Evolutionary conservation across 2,888 invertebrate genomes (phyloP).

Genomic region (Gibbula magus): DNA sequence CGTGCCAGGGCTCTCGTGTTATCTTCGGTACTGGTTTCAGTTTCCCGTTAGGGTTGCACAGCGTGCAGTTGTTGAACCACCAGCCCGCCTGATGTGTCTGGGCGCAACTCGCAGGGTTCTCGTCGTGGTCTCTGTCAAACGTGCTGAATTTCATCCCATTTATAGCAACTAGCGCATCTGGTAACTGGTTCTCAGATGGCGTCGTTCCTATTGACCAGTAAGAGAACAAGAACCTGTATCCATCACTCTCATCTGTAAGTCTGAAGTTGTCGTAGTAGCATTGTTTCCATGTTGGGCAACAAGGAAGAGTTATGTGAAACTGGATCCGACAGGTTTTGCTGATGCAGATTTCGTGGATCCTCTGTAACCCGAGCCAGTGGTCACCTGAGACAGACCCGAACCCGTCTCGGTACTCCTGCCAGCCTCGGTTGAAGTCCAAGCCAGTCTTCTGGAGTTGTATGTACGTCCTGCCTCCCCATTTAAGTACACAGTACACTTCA

Average conservation of each 20-base stretch:
- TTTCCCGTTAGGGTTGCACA: neutral
- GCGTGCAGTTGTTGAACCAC: neutral
- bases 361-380: slow-evolving; percentile 16
- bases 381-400: neutral
- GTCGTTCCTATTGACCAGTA: too few species aligned
- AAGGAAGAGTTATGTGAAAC: neutral
- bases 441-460: neutral
- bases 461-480: neutral
- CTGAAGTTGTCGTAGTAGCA: neutral
- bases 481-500: slow-evolving; percentile 2
- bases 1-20: neutral
- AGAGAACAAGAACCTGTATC: neutral
- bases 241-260: slow-evolving; percentile 6
- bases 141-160: neutral
- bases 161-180: neutral
- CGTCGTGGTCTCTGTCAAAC: neutral
- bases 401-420: slow-evolving; percentile 17
- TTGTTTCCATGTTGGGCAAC: slow-evolving; percentile 1
- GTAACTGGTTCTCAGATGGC: neutral
- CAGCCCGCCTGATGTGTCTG: neutral
- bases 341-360: neutral
- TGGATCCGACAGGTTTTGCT: neutral
- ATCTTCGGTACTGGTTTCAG: neutral
- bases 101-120: neutral
- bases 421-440: neutral